Evolutionary conservation across 2,113 vertebrate species (phyloP), one percentile per base, ranked within the genome.

Genomic region (Anser cygnoides): DNA sequence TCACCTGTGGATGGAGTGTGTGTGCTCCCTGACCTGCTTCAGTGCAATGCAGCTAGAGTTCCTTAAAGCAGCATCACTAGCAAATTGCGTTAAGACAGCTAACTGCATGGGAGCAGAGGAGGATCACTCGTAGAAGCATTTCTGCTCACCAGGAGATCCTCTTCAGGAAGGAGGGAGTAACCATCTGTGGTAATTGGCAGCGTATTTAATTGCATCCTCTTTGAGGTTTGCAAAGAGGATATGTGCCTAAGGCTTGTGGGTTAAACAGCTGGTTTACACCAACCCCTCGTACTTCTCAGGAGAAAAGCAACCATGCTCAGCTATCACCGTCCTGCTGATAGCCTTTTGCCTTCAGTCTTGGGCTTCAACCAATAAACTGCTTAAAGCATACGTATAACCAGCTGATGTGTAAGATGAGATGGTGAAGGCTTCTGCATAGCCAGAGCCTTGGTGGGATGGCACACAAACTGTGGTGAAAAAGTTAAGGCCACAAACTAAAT

Each of bases 1-100:
- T 9, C 0, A 0, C 46, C 2, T 1, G 11, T 43, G 31, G 83
- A 29, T 19, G 15, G 13, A 33, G 43, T 0, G 7, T 6, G 6
- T n/a, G 0, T 1, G 3, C 1, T 13, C 28, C 71, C 58, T 50
- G 39, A 21, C 33, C 66, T 21, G 28, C 71, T 17, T 6, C 33
- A 0, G 28, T 9, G 29, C 52, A 25, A 2, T 1, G 67, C 9
- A 3, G 12, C 7, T 2, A 2, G 7, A 5, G 50, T 26, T 15
- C 21, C 46, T 22, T 62, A 29, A 25, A 20, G 17, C 41, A 44
- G 44, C 3, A 2, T 28, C 13, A 6, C 23, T 59, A 17, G 65
- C 41, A 72, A 39, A n/a, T 0, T 11, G 13, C 41, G 3, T 25
- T 39, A 33, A 8, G 31, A 35, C 5, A 70, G 17, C 31, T 6